These are phyloP conservation scores for Palaemon carinicauda DNA, from an alignment of 1,140 invertebrate species.

Conservation along the genomic window DNA sequence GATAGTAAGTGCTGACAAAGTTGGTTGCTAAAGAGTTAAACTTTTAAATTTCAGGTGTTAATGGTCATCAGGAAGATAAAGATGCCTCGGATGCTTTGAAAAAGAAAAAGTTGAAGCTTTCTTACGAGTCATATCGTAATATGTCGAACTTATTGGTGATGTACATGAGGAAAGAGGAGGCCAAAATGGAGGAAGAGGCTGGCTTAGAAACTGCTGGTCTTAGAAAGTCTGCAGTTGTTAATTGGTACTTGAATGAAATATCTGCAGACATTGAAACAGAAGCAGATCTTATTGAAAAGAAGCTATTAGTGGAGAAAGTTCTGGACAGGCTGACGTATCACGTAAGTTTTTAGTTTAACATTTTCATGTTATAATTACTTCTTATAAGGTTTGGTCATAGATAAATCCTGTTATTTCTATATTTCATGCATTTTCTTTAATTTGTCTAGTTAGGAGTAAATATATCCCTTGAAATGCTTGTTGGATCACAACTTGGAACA, in stretches of 20 bases:
- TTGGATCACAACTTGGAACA: too few relatives aligned
- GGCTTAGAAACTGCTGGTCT: conserved; percentile 64
- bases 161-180: conserved; percentile 87
- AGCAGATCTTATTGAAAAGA: conserved; percentile 88
- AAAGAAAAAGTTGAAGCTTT: conserved; percentile 88
- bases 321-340: conserved; percentile 91
- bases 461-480: too few relatives aligned
- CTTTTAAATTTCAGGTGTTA: not conserved
- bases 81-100: not conserved
- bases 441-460: too few relatives aligned
- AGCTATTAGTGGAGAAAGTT: conserved; percentile 93
- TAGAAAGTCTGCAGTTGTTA: conserved; percentile 83
- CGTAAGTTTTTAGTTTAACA: conserved; percentile 64
- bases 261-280: conserved; percentile 89
- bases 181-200: conserved; percentile 69
- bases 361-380: too few relatives aligned
- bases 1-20: not conserved
- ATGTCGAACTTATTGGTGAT: conserved; percentile 91
- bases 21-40: not conserved
- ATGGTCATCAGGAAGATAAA: not conserved
- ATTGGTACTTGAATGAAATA: conserved; percentile 94
- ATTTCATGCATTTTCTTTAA: too few relatives aligned
- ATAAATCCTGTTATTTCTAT: too few relatives aligned
- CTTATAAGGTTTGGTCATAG: too few relatives aligned
- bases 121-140: conserved; percentile 93